These are phyloP conservation scores for Aphidius gifuensis DNA, from an alignment of 1,140 invertebrate genomes.

Conservation along the genomic window DNA sequence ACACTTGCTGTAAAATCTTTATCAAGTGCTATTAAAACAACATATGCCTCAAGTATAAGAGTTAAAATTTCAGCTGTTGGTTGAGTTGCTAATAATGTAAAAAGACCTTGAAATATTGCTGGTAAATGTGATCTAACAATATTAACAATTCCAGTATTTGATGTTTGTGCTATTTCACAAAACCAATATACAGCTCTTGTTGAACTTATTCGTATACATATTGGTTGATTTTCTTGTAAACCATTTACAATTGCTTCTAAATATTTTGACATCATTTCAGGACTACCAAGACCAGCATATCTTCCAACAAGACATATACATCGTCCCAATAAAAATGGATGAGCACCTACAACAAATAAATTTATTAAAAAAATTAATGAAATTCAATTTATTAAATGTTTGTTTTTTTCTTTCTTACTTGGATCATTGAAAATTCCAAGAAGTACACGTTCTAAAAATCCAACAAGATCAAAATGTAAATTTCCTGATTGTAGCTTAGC, in stretches of 20 bases:
- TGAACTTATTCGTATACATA: slow-evolving; percentile 49
- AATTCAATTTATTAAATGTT: not conserved
- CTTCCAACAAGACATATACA: slow-evolving; percentile 70
- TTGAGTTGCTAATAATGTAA: slow-evolving; percentile 40
- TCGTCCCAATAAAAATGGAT: slow-evolving; percentile 69
- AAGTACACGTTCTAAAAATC: slow-evolving; percentile 65
- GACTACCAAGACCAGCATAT: slow-evolving; percentile 62
- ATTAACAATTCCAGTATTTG: slow-evolving; percentile 36
- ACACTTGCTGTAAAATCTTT: slow-evolving; percentile 64
- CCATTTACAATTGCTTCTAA: slow-evolving; percentile 64
- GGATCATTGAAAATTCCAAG: slow-evolving; percentile 50
- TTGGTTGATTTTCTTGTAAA: slow-evolving; percentile 57
- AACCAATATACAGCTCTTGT: slow-evolving; percentile 55
- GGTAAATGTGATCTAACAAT: slow-evolving; percentile 45
- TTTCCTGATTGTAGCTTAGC: slow-evolving; percentile 56
- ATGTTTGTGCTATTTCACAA: slow-evolving; percentile 35
- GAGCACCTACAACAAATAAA: slow-evolving; percentile 43
- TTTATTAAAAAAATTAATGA: slow-evolving; percentile 6
- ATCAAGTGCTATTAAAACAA: slow-evolving; percentile 67
- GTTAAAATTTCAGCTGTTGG: slow-evolving; percentile 58
- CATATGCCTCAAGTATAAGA: slow-evolving; percentile 67
- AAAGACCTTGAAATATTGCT: slow-evolving; percentile 49
- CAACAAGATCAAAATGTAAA: slow-evolving; percentile 65
- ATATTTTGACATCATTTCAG: slow-evolving; percentile 60
- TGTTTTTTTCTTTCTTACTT: slow-evolving; percentile 35